A percentile compares a stretch with the other conserved stretches of the same genome.
Evolutionary conservation across 2,797 vertebrate species (phyloP).

Genomic region (Platalea minor): DNA sequence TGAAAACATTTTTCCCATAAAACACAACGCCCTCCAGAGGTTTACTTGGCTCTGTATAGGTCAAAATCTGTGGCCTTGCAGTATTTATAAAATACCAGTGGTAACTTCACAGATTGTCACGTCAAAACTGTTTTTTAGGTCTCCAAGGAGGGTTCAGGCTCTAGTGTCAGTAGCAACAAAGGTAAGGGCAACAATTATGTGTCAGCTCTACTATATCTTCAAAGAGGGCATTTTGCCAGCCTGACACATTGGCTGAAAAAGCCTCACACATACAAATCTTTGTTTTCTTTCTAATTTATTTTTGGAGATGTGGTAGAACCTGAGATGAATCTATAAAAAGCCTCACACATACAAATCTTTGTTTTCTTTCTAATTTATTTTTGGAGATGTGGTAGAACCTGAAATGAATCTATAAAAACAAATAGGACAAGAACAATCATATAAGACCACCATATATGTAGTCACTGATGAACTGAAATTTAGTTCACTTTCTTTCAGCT

Average conservation of each 20-base stretch:
- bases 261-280: slow-evolving; percentile 4
- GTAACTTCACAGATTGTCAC: slow-evolving; percentile 71
- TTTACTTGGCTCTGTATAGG: slow-evolving; percentile 36
- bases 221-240: slow-evolving; percentile 60
- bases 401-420: slow-evolving; percentile 50
- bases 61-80: slow-evolving; percentile 67
- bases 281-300: slow-evolving; percentile 67
- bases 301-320: slow-evolving; percentile 25
- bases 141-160: slow-evolving; percentile 71
- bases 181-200: slow-evolving; percentile 71
- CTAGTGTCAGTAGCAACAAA: slow-evolving; percentile 69
- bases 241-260: slow-evolving; percentile 52
- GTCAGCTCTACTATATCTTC: slow-evolving; percentile 66
- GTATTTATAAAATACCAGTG: slow-evolving; percentile 69
- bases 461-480: not conserved
- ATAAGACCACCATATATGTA: not conserved
- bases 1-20: slow-evolving; percentile 59
- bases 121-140: slow-evolving; percentile 76
- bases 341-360: slow-evolving; percentile 18
- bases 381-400: slow-evolving; percentile 8
- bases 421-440: not conserved
- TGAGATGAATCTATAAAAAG: slow-evolving; percentile 45
- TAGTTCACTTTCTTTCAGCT: not conserved
- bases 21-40: slow-evolving; percentile 46
- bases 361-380: slow-evolving; percentile 68